Conservation (phyloP, 2,888 invertebrate species). For the Ophion obscuratus region DNA sequence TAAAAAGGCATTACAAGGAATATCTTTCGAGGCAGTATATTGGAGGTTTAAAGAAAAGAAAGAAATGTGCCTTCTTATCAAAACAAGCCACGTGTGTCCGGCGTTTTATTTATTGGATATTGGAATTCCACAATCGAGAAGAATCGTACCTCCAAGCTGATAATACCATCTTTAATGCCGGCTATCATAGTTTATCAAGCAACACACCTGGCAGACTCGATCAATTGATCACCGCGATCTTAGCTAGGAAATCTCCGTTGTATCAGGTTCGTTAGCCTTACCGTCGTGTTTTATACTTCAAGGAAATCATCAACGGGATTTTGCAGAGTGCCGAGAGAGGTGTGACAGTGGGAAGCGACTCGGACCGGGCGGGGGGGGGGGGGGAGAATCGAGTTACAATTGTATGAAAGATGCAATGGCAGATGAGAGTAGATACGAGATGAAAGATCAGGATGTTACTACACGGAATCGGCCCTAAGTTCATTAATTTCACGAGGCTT, state of each 20-base stretch:
- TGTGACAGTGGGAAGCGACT: constrained; percentile 17
- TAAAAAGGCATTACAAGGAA: constrained; percentile 62
- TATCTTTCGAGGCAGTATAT: constrained; percentile 64
- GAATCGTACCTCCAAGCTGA: constrained; percentile 13
- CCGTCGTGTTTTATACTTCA: constrained; percentile 42
- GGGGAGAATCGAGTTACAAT: constrained; percentile 10
- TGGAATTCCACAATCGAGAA: constrained; percentile 49
- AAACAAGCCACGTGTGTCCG: constrained; percentile 77
- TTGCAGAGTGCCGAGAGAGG: constrained; percentile 41
- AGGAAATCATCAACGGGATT: constrained; percentile 54
- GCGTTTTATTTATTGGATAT: constrained; percentile 79
- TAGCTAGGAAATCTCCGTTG: neutral
- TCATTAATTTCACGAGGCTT: constrained; percentile 79
- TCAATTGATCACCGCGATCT: constrained; percentile 25
- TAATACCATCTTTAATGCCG: constrained; percentile 27
- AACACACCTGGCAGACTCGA: neutral
- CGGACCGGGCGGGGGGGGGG: neutral
- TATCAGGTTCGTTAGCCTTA: constrained; percentile 32
- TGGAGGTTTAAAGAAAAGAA: constrained; percentile 67
- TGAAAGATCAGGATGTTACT: constrained; percentile 38
- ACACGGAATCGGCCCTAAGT: constrained; percentile 76
- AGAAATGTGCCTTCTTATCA: constrained; percentile 75
- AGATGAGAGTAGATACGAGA: neutral
- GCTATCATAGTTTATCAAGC: constrained; percentile 5
- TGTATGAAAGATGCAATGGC: constrained; percentile 15